A percentile compares a stretch with the other conserved stretches of the same genome.
Evolutionary conservation across 2,797 vertebrate species (phyloP).

Genomic region (Gadopsis bispinosus): DNA sequence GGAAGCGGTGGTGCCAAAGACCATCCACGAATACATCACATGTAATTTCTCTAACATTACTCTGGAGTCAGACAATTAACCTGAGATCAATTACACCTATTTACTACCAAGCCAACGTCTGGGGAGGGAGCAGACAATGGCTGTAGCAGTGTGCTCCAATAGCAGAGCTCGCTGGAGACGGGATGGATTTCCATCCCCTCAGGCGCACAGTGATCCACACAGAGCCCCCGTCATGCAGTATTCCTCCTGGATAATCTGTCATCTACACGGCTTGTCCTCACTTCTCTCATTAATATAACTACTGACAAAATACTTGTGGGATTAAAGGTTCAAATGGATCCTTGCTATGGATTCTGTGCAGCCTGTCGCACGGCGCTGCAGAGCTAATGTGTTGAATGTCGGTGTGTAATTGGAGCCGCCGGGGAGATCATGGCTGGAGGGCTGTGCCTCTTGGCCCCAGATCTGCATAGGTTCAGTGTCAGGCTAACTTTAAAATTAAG

Average conservation of each 20-base stretch:
- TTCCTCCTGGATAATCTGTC: constrained; percentile 45
- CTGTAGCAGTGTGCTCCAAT: constrained; percentile 23
- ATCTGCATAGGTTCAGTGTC: constrained; percentile 39
- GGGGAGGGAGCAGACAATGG: constrained; percentile 48
- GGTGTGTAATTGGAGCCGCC: constrained; percentile 66
- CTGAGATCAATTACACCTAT: constrained; percentile 62
- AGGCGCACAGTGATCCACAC: constrained; percentile 40
- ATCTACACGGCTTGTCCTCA: constrained; percentile 32
- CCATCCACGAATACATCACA: not conserved
- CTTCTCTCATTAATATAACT: constrained; percentile 55
- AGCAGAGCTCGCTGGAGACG: constrained; percentile 27
- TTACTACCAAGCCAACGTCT: constrained; percentile 38
- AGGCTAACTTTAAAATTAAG: constrained; percentile 25
- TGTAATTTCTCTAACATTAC: constrained; percentile 34
- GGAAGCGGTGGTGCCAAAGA: not conserved
- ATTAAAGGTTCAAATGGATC: constrained; percentile 51
- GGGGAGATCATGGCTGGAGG: constrained; percentile 23
- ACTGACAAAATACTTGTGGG: constrained; percentile 55
- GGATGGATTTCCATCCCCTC: constrained; percentile 66
- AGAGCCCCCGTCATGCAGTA: constrained; percentile 4
- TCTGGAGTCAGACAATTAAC: constrained; percentile 41
- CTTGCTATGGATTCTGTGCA: constrained; percentile 54
- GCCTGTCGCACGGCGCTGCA: constrained; percentile 38
- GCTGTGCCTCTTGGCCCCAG: constrained; percentile 40
- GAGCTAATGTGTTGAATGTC: constrained; percentile 68